Base-by-base conservation (phyloP, 2,888 invertebrate species). In the Megalurothrips usitatus region DNA sequence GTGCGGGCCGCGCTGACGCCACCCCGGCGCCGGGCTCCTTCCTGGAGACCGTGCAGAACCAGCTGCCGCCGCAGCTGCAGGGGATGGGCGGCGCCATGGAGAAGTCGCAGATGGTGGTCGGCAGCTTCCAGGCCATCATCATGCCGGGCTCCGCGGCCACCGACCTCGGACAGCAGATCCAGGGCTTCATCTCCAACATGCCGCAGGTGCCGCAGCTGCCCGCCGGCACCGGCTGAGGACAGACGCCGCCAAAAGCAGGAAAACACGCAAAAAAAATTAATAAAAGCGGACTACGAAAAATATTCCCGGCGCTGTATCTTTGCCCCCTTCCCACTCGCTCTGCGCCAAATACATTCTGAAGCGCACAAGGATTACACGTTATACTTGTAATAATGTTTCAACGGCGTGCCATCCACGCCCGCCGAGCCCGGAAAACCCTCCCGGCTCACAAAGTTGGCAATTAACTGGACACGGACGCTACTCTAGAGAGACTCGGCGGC, bases 101-200 rank as follows among this genome's bases (percentile, higher is more conserved):
- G 26, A 26, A 75, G 26, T 75, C 68, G 23, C 68, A 26, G 11
- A 75, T 75, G 68, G 23, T 75, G 23, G 68, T 75, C 23, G 68
- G 68, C 68, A 75, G 26, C 68, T 75, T 75, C 68, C 68, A 75
- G 68, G 68, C 68, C 68, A 26, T 75, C 68, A 75, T 75, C 68
- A 75, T 75, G 68, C 68, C 68, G 26, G 68, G 68, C 26, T 75
- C 68, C 23, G 68, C 68, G 23, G 68, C 68, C 68, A 75, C 68
- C 23, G 26, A 75, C 26, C 23, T 75, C 23, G 68, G 68, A 23
- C 68, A 75, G 68, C 68, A 75, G 68, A 75, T 75, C 68, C 68
- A 75, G 68, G 68, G 68, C 68, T 75, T 75, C 68, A 75, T 75
- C 68, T 75, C 68, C 68, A 75, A 75, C 68, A 75, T 75, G 68